These are phyloP conservation scores for Mythimna vitellina DNA, from an alignment of 2,888 invertebrate genomes.

Conservation along the genomic window DNA sequence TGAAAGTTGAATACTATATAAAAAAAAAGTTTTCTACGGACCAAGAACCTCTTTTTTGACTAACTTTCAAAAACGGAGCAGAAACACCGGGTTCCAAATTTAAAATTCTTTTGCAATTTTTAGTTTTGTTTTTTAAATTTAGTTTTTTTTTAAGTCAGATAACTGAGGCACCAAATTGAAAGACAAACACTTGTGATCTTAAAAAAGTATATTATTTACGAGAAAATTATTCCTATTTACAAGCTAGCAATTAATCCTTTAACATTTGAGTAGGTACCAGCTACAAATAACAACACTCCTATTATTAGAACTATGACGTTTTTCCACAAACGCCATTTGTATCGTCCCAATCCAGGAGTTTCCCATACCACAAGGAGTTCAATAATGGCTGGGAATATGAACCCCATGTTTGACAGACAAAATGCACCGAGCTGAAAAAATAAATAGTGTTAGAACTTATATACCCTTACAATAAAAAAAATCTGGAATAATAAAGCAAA, in stretches of 20 bases:
- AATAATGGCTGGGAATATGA: conserved; percentile 85
- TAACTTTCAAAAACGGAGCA: no score
- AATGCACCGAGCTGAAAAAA: conserved; percentile 86
- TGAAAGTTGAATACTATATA: neutral
- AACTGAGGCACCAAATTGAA: neutral
- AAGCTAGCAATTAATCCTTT: conserved; percentile 79
- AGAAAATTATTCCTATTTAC: conserved; percentile 52
- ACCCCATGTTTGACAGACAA: conserved; percentile 86
- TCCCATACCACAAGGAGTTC: conserved; percentile 85
- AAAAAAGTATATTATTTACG: conserved; percentile 5
- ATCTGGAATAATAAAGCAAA: no score
- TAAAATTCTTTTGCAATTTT: no score
- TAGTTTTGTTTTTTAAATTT: no score
- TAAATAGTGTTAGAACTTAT: neutral
- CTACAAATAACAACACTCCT: conserved; percentile 79
- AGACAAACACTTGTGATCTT: neutral
- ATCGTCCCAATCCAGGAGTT: conserved; percentile 80
- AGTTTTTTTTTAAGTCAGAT: neutral
- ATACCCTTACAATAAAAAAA: no score
- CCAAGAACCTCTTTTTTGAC: neutral
- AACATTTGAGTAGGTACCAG: conserved; percentile 83
- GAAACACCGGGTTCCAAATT: no score
- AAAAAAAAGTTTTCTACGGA: neutral
- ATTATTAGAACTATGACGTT: conserved; percentile 76
- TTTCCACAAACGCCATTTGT: conserved; percentile 83